phyloP scores from a whole-genome alignment of 2,797 vertebrate genomes.

The Acipenser oxyrinchus region DNA sequence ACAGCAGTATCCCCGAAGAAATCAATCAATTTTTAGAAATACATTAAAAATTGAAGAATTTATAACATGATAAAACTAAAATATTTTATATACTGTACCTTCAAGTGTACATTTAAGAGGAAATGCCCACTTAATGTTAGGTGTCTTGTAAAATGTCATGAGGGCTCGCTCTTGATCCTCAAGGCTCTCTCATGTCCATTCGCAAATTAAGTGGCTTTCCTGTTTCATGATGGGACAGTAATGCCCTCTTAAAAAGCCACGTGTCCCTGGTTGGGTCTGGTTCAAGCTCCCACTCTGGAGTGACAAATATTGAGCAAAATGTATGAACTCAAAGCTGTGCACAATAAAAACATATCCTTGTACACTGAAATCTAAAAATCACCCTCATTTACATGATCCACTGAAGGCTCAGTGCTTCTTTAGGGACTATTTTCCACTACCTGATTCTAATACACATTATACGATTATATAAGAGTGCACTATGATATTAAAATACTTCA shows the following conservation, averaged over 20 bases:
- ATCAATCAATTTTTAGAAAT: not conserved
- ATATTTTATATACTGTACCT: not conserved
- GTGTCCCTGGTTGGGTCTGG: too few species aligned
- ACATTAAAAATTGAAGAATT: not conserved
- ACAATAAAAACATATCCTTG: too few species aligned
- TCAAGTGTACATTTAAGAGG: not conserved
- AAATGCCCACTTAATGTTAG: conserved; percentile 2
- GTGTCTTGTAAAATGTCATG: not conserved
- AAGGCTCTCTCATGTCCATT: conserved; percentile 1
- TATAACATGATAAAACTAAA: not conserved
- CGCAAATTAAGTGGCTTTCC: not conserved
- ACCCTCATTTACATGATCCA: too few species aligned
- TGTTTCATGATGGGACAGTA: conserved; percentile 1
- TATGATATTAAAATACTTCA: too few species aligned
- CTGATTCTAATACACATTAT: too few species aligned
- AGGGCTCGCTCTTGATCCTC: not conserved
- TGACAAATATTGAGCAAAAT: too few species aligned
- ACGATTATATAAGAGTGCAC: too few species aligned
- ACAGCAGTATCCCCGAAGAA: not conserved
- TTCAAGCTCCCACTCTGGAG: too few species aligned
- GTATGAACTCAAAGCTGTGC: too few species aligned
- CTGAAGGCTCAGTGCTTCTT: too few species aligned
- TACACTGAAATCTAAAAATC: too few species aligned
- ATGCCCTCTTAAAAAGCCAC: not conserved
- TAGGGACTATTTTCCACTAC: too few species aligned